phyloP scores from a whole-genome alignment of 2,113 vertebrate species.

The Clarias magur region DNA sequence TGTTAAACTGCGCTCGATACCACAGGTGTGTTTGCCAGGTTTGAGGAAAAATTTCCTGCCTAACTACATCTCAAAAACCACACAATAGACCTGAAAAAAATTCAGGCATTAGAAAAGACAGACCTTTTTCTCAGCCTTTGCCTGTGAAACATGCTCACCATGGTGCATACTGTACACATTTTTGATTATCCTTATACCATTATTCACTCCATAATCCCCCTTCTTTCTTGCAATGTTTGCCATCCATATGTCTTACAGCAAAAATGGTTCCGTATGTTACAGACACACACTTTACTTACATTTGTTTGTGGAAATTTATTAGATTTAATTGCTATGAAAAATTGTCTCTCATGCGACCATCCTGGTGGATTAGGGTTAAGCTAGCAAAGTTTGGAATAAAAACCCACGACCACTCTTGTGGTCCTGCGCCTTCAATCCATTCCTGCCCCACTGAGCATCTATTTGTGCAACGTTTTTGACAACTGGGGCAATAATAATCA shows the following conservation, averaged over 20 bases:
- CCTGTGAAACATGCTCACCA: neutral
- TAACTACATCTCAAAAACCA: neutral
- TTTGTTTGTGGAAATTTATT: neutral
- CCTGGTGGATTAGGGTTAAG: neutral
- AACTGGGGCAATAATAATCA: neutral
- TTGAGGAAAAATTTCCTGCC: neutral
- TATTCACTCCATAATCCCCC: neutral
- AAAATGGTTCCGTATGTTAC: neutral
- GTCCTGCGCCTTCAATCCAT: neutral
- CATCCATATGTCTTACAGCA: neutral
- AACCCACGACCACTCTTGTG: neutral
- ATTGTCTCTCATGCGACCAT: neutral
- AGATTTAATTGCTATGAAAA: neutral
- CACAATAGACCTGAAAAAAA: neutral
- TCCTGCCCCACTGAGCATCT: neutral
- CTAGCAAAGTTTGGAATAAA: neutral
- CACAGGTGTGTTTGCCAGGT: slow-evolving; percentile 6
- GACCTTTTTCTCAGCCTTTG: neutral
- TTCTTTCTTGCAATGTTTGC: neutral
- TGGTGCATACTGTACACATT: neutral
- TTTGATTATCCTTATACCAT: neutral
- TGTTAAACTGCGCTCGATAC: neutral
- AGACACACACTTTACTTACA: neutral
- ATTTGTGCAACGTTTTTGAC: neutral
- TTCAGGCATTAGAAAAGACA: neutral